Conservation (phyloP, 1,140 invertebrate genomes). For the Scaptomyza montana region DNA sequence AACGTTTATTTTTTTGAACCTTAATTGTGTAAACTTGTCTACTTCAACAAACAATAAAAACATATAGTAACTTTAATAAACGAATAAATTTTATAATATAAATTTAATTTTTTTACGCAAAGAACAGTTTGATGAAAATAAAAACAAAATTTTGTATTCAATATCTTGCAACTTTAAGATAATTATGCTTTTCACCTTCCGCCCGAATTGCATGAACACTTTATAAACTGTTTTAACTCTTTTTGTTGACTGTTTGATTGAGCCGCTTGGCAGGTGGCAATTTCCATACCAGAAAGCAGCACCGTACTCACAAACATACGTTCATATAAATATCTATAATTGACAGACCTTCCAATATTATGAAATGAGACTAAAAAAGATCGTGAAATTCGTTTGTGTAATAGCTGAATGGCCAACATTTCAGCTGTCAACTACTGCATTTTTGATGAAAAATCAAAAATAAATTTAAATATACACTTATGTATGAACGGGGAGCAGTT, state of each 20-base stretch:
- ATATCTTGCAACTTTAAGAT: no score
- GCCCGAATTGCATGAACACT: slow-evolving; percentile 23
- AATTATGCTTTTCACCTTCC: slow-evolving; percentile 12
- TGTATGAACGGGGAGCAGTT: not conserved
- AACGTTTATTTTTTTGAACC: no score
- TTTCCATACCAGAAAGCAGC: slow-evolving; percentile 62
- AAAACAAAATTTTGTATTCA: not conserved
- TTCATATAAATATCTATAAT: slow-evolving; percentile 39
- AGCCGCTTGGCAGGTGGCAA: slow-evolving; percentile 66
- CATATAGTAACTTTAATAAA: not conserved
- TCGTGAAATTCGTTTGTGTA: slow-evolving; percentile 45
- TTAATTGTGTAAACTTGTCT: no score
- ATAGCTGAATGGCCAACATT: slow-evolving; percentile 59
- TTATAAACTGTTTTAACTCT: slow-evolving; percentile 1
- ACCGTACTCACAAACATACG: slow-evolving; percentile 9
- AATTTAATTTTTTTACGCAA: no score
- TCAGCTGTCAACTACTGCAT: slow-evolving; percentile 73
- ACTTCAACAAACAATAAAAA: no score
- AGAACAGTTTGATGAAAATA: no score
- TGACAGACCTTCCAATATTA: slow-evolving; percentile 77
- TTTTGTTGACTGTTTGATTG: slow-evolving; percentile 42
- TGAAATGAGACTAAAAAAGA: slow-evolving; percentile 63
- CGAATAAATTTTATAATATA: not conserved
- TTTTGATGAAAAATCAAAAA: slow-evolving; percentile 45
- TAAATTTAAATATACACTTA: slow-evolving; percentile 38